Evolutionary conservation across 2,888 invertebrate genomes (phyloP), one percentile per base, ranked within the genome.

Genomic region (Nomada ferruginata): DNA sequence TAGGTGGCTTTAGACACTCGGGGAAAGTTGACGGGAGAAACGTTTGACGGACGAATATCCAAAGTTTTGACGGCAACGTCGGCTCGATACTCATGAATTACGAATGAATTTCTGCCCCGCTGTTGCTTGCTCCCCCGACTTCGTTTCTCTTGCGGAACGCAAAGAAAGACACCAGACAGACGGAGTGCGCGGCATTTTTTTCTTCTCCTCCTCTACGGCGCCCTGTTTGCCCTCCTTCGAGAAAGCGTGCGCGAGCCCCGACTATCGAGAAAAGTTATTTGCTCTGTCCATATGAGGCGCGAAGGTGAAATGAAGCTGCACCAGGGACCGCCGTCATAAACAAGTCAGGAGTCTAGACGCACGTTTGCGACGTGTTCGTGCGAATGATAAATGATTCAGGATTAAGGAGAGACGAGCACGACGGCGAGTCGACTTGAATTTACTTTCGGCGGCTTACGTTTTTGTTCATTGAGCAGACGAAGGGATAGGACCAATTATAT

Each of bases 21-120:
- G 66, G 80, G 70, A 81, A 92, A 91, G 87, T 91, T 89, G 91
- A 91, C 89, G 91, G 86, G 90, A 84, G 86, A 90, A 91, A 91
- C 88, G 90, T 91, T 90, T 90, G 92, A 90, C 89, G 89, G 87
- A 89, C 91, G 88, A 90, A 90, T 89, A 90, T 89, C 85, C 87
- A 77, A 91, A 91, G 87, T 91, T 92, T 91, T 91, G 90, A 92
- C 91, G 88, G 88, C 76, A 80, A 75, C 77, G 82, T 85, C 84
- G 82, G 85, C 77, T 79, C 85, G 87, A 79, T 82, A 81, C 78
- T 88, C 86, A 90, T 92, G 91, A 92, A 92, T 92, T 91, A 91
- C 87, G 87, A 89, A 92, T 91, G 91, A 90, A 87, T 83, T 84
- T 76, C 77, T 63, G 26, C 57, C 77, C 77, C 59, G 61, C 50